These are phyloP conservation scores for Novumbra hubbsi DNA, from an alignment of 2,797 vertebrate genomes.

Conservation along the genomic window DNA sequence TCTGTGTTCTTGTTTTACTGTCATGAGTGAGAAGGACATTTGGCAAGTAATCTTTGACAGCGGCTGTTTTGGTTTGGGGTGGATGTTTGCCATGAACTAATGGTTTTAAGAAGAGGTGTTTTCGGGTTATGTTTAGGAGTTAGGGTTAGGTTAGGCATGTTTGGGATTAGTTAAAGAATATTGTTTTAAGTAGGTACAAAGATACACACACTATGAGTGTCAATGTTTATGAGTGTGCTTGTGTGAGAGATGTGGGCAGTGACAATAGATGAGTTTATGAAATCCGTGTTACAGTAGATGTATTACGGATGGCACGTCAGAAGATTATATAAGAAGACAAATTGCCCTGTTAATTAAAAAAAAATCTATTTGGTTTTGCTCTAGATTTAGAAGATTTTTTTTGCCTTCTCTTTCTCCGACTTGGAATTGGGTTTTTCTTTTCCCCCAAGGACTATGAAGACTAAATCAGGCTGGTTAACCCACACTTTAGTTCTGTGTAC, in stretches of 20 bases:
- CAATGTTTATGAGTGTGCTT: too few relatives aligned
- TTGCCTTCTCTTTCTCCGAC: not conserved
- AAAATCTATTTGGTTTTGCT: not conserved
- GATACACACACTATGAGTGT: too few relatives aligned
- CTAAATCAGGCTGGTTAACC: not conserved
- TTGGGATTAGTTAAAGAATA: too few relatives aligned
- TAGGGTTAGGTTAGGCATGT: too few relatives aligned
- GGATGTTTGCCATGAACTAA: too few relatives aligned
- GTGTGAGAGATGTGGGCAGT: slow-evolving; percentile 23
- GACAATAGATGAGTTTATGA: slow-evolving; percentile 25
- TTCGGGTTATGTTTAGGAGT: too few relatives aligned
- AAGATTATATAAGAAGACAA: slow-evolving; percentile 35
- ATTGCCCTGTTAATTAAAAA: slow-evolving; percentile 32
- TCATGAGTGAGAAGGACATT: too few relatives aligned
- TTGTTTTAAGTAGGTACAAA: too few relatives aligned
- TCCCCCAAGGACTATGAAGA: not conserved
- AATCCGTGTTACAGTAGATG: slow-evolving; percentile 30
- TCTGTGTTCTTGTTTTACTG: not conserved
- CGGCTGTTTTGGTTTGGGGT: too few relatives aligned
- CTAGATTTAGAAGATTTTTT: not conserved
- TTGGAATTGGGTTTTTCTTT: not conserved
- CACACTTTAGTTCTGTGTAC: not conserved
- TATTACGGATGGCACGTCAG: slow-evolving; percentile 20
- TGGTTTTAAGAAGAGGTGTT: too few relatives aligned
- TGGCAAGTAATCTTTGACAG: too few relatives aligned